phyloP scores from a whole-genome alignment of 1,140 invertebrate genomes.

The Eupristina koningsbergeri region DNA sequence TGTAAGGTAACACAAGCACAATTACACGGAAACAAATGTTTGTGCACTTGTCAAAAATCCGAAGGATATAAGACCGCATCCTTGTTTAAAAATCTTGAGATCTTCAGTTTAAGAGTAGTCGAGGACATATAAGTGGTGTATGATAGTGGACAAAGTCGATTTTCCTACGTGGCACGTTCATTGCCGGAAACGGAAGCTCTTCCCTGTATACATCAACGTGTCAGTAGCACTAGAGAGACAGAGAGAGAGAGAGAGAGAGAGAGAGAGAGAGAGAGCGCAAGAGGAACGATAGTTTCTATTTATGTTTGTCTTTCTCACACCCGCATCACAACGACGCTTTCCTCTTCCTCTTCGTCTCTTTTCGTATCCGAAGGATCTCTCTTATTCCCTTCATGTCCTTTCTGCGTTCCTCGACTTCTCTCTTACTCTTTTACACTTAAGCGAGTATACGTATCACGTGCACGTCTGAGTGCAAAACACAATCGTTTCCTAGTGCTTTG shows the following conservation, averaged over 20 bases:
- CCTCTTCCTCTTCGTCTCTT: neutral
- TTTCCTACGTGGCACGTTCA: constrained; percentile 62
- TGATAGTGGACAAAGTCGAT: constrained; percentile 53
- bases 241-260: neutral
- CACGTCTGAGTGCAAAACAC: neutral
- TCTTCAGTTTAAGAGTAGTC: neutral
- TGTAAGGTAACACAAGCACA: too few species aligned
- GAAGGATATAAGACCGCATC: too few species aligned
- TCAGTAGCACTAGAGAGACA: constrained; percentile 20
- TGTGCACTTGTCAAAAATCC: too few species aligned
- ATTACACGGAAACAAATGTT: too few species aligned
- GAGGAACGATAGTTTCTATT: neutral
- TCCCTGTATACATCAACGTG: constrained; percentile 56
- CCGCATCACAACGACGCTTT: neutral
- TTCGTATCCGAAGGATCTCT: neutral
- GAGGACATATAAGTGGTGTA: neutral
- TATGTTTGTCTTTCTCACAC: neutral
- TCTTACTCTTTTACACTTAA: neutral
- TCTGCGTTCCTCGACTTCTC: neutral
- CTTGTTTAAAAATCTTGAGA: neutral
- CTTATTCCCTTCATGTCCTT: neutral
- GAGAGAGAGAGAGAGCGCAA: neutral
- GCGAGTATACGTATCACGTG: neutral
- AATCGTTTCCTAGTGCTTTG: constrained; percentile 15
- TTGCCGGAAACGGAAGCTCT: constrained; percentile 70